A percentile compares a stretch with the other conserved stretches of the same genome.
Evolutionary conservation across 2,797 vertebrate genomes (phyloP).

Genomic region (Falco berigora): DNA sequence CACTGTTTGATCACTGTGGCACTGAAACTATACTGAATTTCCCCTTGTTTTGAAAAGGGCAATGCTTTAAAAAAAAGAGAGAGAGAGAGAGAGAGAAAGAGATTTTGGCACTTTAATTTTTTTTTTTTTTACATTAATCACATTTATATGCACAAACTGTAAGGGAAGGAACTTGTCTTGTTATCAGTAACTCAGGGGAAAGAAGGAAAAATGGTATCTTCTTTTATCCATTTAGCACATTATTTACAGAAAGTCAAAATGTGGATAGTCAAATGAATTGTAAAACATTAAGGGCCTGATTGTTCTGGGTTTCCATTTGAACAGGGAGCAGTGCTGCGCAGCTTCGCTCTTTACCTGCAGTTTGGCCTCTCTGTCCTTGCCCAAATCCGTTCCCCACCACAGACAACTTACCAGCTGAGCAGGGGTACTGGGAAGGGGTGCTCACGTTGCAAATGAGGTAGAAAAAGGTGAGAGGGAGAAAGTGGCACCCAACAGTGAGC

Average conservation of each 20-base stretch:
- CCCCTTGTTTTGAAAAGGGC: constrained; percentile 93
- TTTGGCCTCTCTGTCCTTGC: not conserved
- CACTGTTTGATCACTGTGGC: constrained; percentile 89
- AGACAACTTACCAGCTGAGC: not conserved
- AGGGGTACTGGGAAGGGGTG: not conserved
- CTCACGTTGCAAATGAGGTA: not conserved
- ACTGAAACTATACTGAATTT: constrained; percentile 86
- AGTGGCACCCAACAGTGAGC: not conserved
- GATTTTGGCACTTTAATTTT: constrained; percentile 56
- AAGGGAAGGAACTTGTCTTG: constrained; percentile 66
- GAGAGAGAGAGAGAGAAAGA: constrained; percentile 32
- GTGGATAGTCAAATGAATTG: constrained; percentile 43
- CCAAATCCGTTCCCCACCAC: not conserved
- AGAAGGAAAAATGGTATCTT: constrained; percentile 55
- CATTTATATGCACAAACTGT: constrained; percentile 67
- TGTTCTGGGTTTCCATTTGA: not conserved
- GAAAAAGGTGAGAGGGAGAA: not conserved
- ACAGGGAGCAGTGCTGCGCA: not conserved
- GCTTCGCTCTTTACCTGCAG: not conserved
- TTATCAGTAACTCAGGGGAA: constrained; percentile 58
- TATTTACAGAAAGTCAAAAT: constrained; percentile 59
- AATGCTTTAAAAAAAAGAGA: constrained; percentile 72
- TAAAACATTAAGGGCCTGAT: not conserved
- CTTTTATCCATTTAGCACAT: constrained; percentile 60
- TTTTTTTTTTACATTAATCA: constrained; percentile 64